Evolutionary conservation across 2,113 vertebrate genomes (phyloP), one percentile per base, ranked within the genome.

Genomic region (Microtus oregoni): DNA sequence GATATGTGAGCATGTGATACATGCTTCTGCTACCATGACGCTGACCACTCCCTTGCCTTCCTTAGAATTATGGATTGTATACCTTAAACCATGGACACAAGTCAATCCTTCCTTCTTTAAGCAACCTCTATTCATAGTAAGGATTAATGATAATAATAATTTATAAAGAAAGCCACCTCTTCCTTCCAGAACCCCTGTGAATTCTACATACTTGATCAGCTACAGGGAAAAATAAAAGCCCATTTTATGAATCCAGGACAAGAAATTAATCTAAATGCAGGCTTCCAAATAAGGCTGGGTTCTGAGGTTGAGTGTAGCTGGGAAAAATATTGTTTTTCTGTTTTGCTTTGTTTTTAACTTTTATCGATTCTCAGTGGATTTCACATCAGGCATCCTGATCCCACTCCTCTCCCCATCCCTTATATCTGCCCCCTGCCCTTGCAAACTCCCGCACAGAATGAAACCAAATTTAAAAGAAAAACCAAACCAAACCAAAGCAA

Each of bases 371-470:
- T n/a, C 35, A 9, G 32, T 19, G 68, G 15, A 19, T 70, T 70
- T 70, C 32, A 70, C 68, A 70, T 70, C 35, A 70, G 17, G 68
- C 15, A 70, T 19, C 17, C 68, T n/a, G 7, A 70, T n/a, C 15
- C 15, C 68, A n/a, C 28, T n/a, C 3, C 17, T 70, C 68, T 70
- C 68, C 35, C 68, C 17, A 8, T n/a, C 68, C 14, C 68, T 70
- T 15, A 19, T 6, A 17, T 70, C 35, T 17, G 6, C 30, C 68
- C 68, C 7, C 35, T 70, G 32, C 68, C 68, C 32, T 70, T n/a
- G 32, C 35, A n/a, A 68, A 30, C 0, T 1, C 30, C 67, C 67
- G 0, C 30, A 5, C 15, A n/a, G 35, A 19, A n/a, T 17, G 8
- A 70, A n/a, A 8, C 6, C 15, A n/a, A 70, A n/a, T 19, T n/a